phyloP scores from a whole-genome alignment of 1,140 invertebrate genomes.

The Habropoda laboriosa region DNA sequence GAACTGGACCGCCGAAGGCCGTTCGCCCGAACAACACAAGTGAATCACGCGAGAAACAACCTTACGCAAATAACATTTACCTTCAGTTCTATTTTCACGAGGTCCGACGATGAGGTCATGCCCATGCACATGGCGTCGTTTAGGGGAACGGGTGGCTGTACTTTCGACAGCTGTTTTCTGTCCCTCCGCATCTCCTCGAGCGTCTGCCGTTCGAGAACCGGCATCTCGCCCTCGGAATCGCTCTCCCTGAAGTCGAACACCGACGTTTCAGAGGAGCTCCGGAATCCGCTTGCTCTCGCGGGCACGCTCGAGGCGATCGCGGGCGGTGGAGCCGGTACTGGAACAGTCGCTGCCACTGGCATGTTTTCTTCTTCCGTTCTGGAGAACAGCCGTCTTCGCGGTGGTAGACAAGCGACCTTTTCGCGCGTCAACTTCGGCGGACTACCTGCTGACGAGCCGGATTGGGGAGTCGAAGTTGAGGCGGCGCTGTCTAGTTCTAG shows the following conservation, averaged over 20 bases:
- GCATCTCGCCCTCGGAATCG: constrained; percentile 84
- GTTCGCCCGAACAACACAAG: background rate
- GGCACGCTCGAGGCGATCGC: constrained; percentile 69
- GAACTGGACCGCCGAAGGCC: background rate
- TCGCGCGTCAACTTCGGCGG: constrained; percentile 82
- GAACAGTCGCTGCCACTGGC: constrained; percentile 63
- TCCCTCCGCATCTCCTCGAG: constrained; percentile 83
- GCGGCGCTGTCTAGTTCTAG: constrained; percentile 73
- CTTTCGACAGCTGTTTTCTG: constrained; percentile 81
- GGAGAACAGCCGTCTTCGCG: constrained; percentile 81
- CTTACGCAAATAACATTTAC: constrained; percentile 56
- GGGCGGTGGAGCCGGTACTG: constrained; percentile 55
- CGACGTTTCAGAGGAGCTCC: constrained; percentile 85
- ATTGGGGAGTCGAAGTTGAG: constrained; percentile 75
- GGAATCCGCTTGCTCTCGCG: constrained; percentile 80
- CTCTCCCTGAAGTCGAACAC: constrained; percentile 86
- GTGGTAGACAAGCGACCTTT: constrained; percentile 72
- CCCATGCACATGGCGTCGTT: constrained; percentile 77
- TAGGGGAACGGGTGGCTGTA: constrained; percentile 78
- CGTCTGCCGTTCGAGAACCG: constrained; percentile 83
- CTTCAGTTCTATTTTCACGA: constrained; percentile 77
- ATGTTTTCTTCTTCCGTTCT: constrained; percentile 81
- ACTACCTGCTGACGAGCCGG: constrained; percentile 76
- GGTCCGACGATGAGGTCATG: constrained; percentile 73
- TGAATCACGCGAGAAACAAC: background rate